Base-by-base conservation (phyloP, 2,113 vertebrate genomes). In the Caracal caracal region DNA sequence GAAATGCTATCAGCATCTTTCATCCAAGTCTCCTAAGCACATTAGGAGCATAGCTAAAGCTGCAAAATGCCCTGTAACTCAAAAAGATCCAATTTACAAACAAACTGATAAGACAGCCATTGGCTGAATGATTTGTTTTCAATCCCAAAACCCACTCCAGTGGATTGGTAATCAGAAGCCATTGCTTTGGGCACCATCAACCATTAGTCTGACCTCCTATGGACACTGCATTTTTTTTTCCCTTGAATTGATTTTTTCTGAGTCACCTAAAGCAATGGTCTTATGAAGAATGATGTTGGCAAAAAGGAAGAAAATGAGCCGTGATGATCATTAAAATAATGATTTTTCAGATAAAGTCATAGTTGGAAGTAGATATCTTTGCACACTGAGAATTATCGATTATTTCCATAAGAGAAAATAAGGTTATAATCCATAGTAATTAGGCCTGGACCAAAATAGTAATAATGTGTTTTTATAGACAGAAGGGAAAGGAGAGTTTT, bases 251-350 rank as follows among this genome's bases (percentile, higher is more conserved):
- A 97, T 97, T 97, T 97, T 97, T 97, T 53, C 37, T 59, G 82
- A 93, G 85, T 88, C 68, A 94, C 56, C 66, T 85, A 70, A 97
- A 98, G 97, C 73, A 79, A 84, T 80, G 73, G 73, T 73, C 40
- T 97, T 85, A 35, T 61, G 8, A 96, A 98, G 95, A 94, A 97
- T 96, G 96, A 97, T 97, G 97, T 95, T 97, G 96, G 97, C 95
- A 96, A 94, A 96, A 96, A 78, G 13, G 97, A 98, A 98, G 94
- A 65, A 98, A 98, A 92, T 9, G 28, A 96, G 90, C 89, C 94
- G 90, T 91, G 97, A 94, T 95, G 92, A 96, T 98, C 97, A 98
- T 92, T 97, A 94, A 92, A 96, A 90, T 97, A 97, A 97, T 91
- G 95, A 97, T 80, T 96, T 81, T 97, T 90, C 84, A 97, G 90